Conservation (phyloP, 2,113 vertebrate species). For the Caretta caretta region DNA sequence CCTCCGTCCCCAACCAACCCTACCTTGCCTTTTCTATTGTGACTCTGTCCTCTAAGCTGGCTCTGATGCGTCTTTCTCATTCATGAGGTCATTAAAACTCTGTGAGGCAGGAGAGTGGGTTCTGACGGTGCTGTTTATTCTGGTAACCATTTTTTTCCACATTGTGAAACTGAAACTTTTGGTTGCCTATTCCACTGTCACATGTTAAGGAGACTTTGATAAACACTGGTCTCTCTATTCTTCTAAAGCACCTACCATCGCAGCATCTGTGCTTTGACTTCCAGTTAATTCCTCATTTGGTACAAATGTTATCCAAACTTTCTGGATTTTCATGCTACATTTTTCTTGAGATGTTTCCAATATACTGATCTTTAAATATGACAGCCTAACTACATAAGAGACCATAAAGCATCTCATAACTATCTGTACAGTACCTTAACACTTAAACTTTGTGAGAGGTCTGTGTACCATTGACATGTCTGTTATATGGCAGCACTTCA, state of each 20-base stretch:
- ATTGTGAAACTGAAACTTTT: background rate
- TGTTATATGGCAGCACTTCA: too few relatives aligned
- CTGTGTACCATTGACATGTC: background rate
- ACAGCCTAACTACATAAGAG: background rate
- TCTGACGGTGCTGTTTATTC: background rate
- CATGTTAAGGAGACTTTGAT: background rate
- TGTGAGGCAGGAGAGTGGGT: background rate
- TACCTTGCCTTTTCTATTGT: background rate
- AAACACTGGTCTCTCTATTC: background rate
- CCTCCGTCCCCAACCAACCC: background rate
- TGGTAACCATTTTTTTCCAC: background rate
- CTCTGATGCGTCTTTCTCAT: background rate
- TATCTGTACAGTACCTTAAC: background rate
- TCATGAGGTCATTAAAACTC: background rate
- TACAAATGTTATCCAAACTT: background rate
- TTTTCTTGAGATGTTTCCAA: background rate
- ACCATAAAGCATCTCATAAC: background rate
- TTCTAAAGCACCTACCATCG: background rate
- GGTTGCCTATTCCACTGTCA: background rate
- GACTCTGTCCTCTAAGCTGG: background rate
- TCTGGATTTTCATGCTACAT: background rate
- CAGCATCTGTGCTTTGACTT: constrained; percentile 10
- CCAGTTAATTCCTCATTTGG: background rate
- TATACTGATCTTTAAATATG: background rate
- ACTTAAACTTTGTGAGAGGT: background rate